Conservation (phyloP, 2,888 invertebrate genomes). For the Scaptomyza cyrtandrae region DNA sequence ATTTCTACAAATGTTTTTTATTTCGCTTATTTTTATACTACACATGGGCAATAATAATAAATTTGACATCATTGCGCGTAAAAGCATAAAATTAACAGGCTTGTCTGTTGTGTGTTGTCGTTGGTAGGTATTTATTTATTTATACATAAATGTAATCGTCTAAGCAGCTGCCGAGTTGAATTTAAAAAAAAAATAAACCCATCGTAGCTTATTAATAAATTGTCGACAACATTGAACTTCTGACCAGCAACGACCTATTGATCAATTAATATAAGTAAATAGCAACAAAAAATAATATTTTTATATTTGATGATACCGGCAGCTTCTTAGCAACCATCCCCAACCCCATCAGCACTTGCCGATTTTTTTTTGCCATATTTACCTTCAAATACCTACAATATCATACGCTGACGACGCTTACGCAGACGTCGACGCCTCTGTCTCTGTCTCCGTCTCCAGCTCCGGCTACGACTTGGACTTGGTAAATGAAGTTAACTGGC, state of each 20-base stretch:
- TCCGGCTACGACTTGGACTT: constrained; percentile 48
- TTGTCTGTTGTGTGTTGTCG: constrained; percentile 11
- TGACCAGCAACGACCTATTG: constrained; percentile 64
- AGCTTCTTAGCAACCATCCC: constrained; percentile 25
- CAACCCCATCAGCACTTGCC: constrained; percentile 11
- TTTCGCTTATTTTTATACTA: constrained; percentile 26
- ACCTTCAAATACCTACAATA: constrained; percentile 52
- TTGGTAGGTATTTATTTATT: constrained; percentile 12
- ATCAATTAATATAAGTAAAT: constrained; percentile 68
- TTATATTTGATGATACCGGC: constrained; percentile 37
- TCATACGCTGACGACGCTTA: constrained; percentile 21
- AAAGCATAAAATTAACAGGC: constrained; percentile 61
- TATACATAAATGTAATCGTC: constrained; percentile 54
- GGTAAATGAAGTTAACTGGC: constrained; percentile 77
- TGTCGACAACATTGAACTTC: constrained; percentile 63
- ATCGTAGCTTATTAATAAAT: constrained; percentile 38
- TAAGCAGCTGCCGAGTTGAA: constrained; percentile 31
- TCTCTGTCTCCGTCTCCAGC: constrained; percentile 24
- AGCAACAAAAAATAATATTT: constrained; percentile 48
- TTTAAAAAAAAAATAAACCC: background rate
- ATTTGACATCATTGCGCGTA: constrained; percentile 73
- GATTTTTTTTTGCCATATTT: constrained; percentile 24
- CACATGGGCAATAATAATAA: constrained; percentile 67
- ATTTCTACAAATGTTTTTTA: constrained; percentile 57
- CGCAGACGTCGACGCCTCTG: constrained; percentile 25